Evolutionary conservation across 2,888 invertebrate species (phyloP), one percentile per base, ranked within the genome.

Genomic region (Polyommatus icarus): DNA sequence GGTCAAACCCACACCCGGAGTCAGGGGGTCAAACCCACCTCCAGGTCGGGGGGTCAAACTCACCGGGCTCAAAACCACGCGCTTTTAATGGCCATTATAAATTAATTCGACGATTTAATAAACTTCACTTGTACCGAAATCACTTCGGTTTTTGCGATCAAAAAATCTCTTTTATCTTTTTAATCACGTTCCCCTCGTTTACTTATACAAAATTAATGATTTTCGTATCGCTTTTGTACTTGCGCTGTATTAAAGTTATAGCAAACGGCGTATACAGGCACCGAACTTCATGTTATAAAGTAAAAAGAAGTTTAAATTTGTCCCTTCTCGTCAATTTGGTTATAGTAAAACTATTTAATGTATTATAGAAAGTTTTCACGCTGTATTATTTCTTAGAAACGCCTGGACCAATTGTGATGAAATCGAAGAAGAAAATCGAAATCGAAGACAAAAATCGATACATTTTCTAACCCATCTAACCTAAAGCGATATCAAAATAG

Each of bases 51-150:
- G 67, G 67, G 29, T 67, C 67, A 32, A 67, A 67, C 29, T 32
- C 67, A 32, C 50, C 50, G 61, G 24, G 67, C 67, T 67, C 67
- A 67, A 67, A 67, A 67, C 67, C 67, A 67, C 67, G 67, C 67
- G 32, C 46, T 73, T 46, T 73, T 20, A 46, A 73, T 73, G 40
- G 40, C 46, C 73, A 73, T 46, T 73, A 73, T 73, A 40, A 73
- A 46, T 73, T 73, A 46, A 73, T 73, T 20, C 73, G 24, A 6
- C 40, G 15, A 73, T 46, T 73, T 40, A 46, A 73, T 73, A 73
- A 73, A 46, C 20, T 73, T 73, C 40, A 46, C 46, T 73, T 73
- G 20, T 46, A 46, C 46, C 40, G 8, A 7, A 24, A 20, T 12
- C 73, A 73, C 20, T 40, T 73, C 10, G 72, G 72, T 72, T 72